These are phyloP conservation scores for Catostomus latipinnis DNA, from an alignment of 2,797 vertebrate species.

Conservation along the genomic window DNA sequence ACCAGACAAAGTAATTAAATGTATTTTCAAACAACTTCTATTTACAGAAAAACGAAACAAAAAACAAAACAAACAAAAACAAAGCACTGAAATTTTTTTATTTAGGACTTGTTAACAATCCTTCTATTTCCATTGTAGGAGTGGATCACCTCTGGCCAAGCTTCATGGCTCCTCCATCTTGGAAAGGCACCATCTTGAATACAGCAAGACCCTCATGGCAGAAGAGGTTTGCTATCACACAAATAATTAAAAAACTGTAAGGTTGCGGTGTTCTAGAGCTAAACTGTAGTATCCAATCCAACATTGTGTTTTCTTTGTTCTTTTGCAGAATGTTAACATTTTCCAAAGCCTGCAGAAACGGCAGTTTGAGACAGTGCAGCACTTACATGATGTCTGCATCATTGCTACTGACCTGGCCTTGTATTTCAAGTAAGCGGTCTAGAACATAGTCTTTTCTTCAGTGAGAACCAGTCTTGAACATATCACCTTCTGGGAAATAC, in stretches of 20 bases:
- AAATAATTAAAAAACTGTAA: constrained; percentile 33
- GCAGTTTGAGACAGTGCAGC: constrained; percentile 95
- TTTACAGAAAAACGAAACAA: not conserved
- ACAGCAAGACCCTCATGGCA: constrained; percentile 91
- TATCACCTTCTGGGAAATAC: not conserved
- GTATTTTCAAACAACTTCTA: not conserved
- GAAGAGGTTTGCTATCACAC: constrained; percentile 81
- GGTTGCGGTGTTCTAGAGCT: not conserved
- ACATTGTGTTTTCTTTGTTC: constrained; percentile 10
- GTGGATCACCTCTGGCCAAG: constrained; percentile 88
- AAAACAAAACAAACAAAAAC: not conserved
- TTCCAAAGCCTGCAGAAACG: constrained; percentile 97
- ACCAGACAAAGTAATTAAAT: constrained; percentile 89
- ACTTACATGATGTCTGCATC: constrained; percentile 97
- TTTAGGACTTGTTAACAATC: constrained; percentile 3
- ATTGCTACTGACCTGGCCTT: constrained; percentile 99
- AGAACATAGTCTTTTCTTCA: not conserved
- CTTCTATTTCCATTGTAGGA: constrained; percentile 73
- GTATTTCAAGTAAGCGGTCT: constrained; percentile 93
- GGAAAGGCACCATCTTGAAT: constrained; percentile 97
- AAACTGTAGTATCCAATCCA: not conserved
- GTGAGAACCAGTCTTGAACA: not conserved
- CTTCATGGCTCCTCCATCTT: constrained; percentile 95
- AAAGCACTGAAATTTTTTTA: not conserved
- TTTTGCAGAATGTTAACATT: constrained; percentile 92